Conservation (phyloP, 2,888 invertebrate genomes). For the Liodrosophila aerea region DNA sequence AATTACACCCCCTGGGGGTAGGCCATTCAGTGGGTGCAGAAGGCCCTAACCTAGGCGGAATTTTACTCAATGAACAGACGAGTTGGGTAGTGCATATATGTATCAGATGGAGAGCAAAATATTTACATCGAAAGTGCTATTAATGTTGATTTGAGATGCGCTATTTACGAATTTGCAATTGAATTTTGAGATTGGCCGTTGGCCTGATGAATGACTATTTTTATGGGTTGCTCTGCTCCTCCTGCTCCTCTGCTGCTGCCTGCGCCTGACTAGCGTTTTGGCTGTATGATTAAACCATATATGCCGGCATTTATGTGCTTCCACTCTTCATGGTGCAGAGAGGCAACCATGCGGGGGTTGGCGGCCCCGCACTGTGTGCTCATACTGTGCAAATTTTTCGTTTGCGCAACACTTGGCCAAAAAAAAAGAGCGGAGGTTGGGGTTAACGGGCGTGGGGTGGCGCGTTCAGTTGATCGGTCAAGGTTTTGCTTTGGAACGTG, state of each 20-base stretch:
- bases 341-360: not conserved
- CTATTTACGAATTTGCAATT: conserved; percentile 6
- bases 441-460: too few relatives aligned
- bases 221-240: conserved; percentile 27
- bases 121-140: conserved; percentile 64
- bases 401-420: conserved; percentile 61
- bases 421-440: not conserved
- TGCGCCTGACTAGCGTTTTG: conserved; percentile 21
- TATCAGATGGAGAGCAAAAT: conserved; percentile 32
- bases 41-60: not conserved
- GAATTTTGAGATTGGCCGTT: conserved; percentile 14
- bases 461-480: conserved; percentile 62
- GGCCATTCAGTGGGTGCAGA: too few relatives aligned
- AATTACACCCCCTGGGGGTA: not conserved
- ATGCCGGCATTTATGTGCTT: conserved; percentile 34
- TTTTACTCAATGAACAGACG: not conserved
- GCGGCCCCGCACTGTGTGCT: not conserved
- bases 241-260: not conserved
- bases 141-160: conserved; percentile 37
- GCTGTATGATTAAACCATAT: conserved; percentile 29
- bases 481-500: conserved; percentile 63
- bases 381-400: conserved; percentile 38
- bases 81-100: conserved; percentile 16
- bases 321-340: conserved; percentile 1
- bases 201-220: conserved; percentile 56